Base-by-base conservation (phyloP, 2,113 vertebrate genomes). In the Lepisosteus osseus region DNA sequence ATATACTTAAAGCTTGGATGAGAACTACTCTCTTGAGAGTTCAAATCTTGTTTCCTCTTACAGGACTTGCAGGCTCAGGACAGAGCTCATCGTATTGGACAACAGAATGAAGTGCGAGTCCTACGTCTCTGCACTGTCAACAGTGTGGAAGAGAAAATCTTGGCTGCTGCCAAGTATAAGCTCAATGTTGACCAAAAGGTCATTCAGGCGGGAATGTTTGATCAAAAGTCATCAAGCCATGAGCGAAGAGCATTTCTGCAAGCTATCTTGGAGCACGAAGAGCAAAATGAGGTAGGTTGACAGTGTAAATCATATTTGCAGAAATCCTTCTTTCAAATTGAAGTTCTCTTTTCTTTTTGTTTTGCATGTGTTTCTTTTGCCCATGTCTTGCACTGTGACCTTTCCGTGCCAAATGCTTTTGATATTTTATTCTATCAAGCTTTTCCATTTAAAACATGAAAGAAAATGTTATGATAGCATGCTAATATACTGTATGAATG, bases 131-230 rank as follows among this genome's bases (percentile, higher is more conserved):
- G 95, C 79, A 95, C 94, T 0, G 95, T 96, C 12, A 96, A 96
- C 84, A 96, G 94, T 0, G 95, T 96, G 62, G 95, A 96, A 70
- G 95, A 96, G 70, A 96, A 96, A 83, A 96, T 96, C 77, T 90
- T 95, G 4, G 94, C 95, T 3, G 95, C 95, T 0, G 95, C 95
- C 0, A 96, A 96, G 67, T 96, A 95, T 76, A 96, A 96, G 72
- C 83, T 96, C 67, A 96, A 96, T 0, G 95, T 96, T 63, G 95
- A 96, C 76, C 95, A 96, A 72, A 96, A 96, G 71, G 95, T 96
- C 72, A 96, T 96, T 80, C 95, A 95, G 75, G 95, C 95, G 0
- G 95, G 95, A 79, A 96, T 96, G 95, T 96, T 96, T 66, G 95
- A 96, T 82, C 95, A 96, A 79, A 96, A 96, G 47, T 96, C 95